These are phyloP conservation scores for Euspilapteryx auroguttella DNA, from an alignment of 2,888 invertebrate species.

Conservation along the genomic window DNA sequence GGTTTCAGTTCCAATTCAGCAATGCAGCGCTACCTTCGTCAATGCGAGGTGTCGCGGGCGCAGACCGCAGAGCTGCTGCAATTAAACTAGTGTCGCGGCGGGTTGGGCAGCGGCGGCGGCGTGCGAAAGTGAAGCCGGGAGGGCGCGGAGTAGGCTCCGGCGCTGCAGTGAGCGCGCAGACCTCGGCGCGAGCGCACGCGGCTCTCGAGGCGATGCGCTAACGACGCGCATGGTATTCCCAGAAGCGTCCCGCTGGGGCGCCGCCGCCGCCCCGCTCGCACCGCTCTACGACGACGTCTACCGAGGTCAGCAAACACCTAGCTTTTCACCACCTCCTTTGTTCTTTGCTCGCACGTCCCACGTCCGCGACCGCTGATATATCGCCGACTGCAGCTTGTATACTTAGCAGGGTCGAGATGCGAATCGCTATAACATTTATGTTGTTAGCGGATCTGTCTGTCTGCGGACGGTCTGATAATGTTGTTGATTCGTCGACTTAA, in stretches of 20 bases:
- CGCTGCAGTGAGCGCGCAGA: conserved; percentile 38
- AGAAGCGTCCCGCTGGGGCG: conserved; percentile 63
- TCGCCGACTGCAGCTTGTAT: no score
- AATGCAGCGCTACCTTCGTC: no score
- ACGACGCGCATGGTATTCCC: conserved; percentile 63
- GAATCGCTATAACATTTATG: no score
- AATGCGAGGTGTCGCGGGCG: no score
- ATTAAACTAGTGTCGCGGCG: conserved; percentile 57
- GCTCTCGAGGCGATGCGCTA: no score
- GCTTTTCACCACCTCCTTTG: conserved; percentile 16
- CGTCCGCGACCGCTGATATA: no score
- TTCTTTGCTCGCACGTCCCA: conserved; percentile 13
- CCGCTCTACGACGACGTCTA: conserved; percentile 69
- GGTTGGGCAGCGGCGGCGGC: conserved; percentile 49
- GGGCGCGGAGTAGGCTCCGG: conserved; percentile 3
- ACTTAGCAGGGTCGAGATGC: no score
- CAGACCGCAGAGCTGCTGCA: conserved; percentile 28
- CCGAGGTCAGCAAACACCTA: conserved; percentile 59
- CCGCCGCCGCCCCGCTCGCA: conserved; percentile 64
- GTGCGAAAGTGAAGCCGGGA: conserved; percentile 49
- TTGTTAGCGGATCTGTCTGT: no score
- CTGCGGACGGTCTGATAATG: no score
- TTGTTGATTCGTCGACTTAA: no score
- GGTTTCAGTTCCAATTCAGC: conserved; percentile 19
- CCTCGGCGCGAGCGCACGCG: conserved; percentile 42